Evolutionary conservation across 2,113 vertebrate species (phyloP).

Genomic region (Columbina picui): DNA sequence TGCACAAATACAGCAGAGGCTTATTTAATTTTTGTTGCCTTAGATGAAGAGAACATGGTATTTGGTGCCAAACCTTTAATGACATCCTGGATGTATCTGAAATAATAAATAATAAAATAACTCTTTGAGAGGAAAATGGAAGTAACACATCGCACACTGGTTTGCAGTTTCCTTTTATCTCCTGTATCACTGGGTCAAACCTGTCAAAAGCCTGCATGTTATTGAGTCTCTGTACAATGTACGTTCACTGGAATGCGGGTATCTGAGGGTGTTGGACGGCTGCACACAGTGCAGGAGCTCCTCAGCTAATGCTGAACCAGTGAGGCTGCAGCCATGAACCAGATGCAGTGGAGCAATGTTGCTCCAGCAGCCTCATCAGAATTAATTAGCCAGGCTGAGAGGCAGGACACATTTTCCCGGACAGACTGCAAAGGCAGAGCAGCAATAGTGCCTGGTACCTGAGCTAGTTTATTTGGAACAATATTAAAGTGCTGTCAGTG

Average conservation of each 20-base stretch:
- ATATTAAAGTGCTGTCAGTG: background rate
- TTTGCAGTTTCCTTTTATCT: background rate
- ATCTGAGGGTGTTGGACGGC: background rate
- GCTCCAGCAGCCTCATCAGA: background rate
- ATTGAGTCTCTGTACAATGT: background rate
- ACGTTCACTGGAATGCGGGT: background rate
- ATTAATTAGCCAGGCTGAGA: slow-evolving; percentile 31
- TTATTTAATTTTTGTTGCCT: slow-evolving; percentile 56
- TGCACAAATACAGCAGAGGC: slow-evolving; percentile 42
- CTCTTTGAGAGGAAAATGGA: background rate
- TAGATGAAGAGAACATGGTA: background rate
- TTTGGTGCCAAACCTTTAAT: slow-evolving; percentile 14
- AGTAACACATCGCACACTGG: background rate
- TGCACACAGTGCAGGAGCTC: background rate
- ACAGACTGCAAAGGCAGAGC: background rate
- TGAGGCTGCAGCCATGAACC: background rate
- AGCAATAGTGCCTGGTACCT: background rate
- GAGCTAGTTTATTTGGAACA: background rate
- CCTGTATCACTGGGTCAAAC: background rate
- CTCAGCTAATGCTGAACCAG: background rate
- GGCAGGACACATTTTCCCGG: slow-evolving; percentile 4
- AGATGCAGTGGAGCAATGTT: background rate
- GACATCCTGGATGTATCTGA: slow-evolving; percentile 18
- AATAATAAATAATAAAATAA: no score
- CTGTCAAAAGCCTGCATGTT: background rate